Base-by-base conservation (phyloP, 2,888 invertebrate genomes). In the Busseola fusca region DNA sequence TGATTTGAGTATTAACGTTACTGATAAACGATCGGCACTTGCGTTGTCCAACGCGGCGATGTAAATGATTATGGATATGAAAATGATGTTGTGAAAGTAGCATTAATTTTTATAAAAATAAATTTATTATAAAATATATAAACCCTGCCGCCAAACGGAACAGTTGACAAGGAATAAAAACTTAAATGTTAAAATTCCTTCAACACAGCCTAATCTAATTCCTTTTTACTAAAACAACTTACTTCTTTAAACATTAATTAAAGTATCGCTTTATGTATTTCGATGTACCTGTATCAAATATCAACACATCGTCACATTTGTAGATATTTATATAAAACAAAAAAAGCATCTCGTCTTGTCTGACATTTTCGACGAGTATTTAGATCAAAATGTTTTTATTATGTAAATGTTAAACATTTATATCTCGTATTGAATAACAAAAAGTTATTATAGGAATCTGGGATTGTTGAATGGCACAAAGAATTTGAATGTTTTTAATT, bases 21-120 rank as follows among this genome's bases (percentile, higher is more conserved):
- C 82, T 81, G 80, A 83, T 84, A 79, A 82, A 80, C 71, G 81
- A 84, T 75, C 72, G 72, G 42, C 66, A 80, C 69, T 45, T 65
- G 70, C 60, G 76, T 60, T 68, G 73, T 68, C 37, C 68, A 81
- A 74, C 73, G 72, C 72, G 81, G 76, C 56, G 57, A 54, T 42
- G 25, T 34, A 25, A 66, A 64, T 64, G 5, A 64, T 50, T 34
- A 42, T 45, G 18, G 30, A 42, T 12, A 42, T 64, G 34, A 52
- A 18, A 30, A 14, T 73, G 42, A 58, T n/a, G n/a, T 56, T 57
- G 58, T 50, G 30, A 72, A 66, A 58, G 0, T 42, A 73, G 16
- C 48, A 42, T 50, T 50, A 9, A 73, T 16, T 72, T 60, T 2
- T 45, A 14, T 16, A 27, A 59, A 50, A 37, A 16, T 7, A 50